Evolutionary conservation across 37 sponge, comb jelly and placozoan genomes (phyloP), one percentile per base, ranked within the genome.

Genomic region (Corticium candelabrum): DNA sequence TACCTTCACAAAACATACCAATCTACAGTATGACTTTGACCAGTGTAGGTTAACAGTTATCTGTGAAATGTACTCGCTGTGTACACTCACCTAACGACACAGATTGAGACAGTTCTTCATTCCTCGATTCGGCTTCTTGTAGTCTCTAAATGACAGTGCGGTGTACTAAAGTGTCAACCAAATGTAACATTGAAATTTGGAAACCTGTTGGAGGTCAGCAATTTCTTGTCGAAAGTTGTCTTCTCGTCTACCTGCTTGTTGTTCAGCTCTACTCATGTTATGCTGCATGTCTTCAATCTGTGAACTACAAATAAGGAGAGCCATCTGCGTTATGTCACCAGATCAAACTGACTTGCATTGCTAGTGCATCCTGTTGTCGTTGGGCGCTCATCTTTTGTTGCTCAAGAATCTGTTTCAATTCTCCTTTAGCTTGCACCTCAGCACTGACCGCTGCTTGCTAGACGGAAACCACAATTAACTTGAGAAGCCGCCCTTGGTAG

Each of bases 91-190:
- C 89, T 83, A 88, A 85, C 33, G 94, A 89, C 34, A 93, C 85
- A 41, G 74, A 87, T 34, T 82, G 56, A 21, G 94, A 81, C 0
- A 93, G 82, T 33, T 93, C 94, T 76, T 93, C 87, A 85, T 89
- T 93, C n/a, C 90, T 39, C 0, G 80, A 7, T 35, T 93, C 94
- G n/a, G 90, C 90, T 82, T 89, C 94, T 85, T 93, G 94, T 62
- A 93, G 77, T 15, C 93, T 78, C 93, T 93, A 38, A 3, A 82
- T 34, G 38, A 4, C 32, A 5, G 7, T 50, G 62, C n/a, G n/a
- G n/a, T n/a, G n/a, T n/a, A 21, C 70, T 21, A 31, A 3, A 32
- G 32, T 30, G 21, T 30, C 72, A 35, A 39, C 29, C 21, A 3
- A n/a, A 4, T n/a, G 37, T 33, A 11, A 76, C 3, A 2, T 27